Percentiles rank a stretch among this genome's conserved stretches.
These are phyloP conservation scores for Columbina picui DNA, from an alignment of 2,113 vertebrate genomes.

Conservation along the genomic window DNA sequence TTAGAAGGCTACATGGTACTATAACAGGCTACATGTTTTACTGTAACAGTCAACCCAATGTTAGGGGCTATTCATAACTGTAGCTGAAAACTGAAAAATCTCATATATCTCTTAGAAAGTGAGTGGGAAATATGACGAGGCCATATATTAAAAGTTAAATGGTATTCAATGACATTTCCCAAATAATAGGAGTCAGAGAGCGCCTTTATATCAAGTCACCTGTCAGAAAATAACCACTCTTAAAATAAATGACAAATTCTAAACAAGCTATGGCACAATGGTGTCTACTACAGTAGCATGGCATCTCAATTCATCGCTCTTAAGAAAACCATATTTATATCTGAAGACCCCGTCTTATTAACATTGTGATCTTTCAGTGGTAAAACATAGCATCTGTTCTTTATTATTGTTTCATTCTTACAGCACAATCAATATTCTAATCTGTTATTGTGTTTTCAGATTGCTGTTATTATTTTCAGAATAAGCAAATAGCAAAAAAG, in stretches of 20 bases:
- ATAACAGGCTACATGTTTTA: not conserved
- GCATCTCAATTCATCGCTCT: not conserved
- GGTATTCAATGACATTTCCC: not conserved
- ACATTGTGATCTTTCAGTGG: not conserved
- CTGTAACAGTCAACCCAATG: not conserved
- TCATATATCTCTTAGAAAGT: not conserved
- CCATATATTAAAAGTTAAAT: not conserved
- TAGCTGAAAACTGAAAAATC: not conserved
- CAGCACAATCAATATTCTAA: constrained; percentile 11
- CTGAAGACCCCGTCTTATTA: constrained; percentile 2
- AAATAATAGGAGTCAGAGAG: not conserved
- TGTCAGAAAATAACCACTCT: not conserved
- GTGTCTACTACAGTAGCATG: not conserved
- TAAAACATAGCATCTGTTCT: constrained; percentile 25
- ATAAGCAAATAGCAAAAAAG: constrained; percentile 39
- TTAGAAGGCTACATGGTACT: not conserved
- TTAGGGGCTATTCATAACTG: not conserved
- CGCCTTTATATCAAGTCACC: not conserved
- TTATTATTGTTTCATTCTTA: constrained; percentile 22
- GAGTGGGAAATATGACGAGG: not conserved
- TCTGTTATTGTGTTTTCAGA: constrained; percentile 34
- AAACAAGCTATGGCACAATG: not conserved
- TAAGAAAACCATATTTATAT: not conserved
- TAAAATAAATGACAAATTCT: not conserved
- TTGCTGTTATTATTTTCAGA: constrained; percentile 54